Conservation (phyloP, 1,140 invertebrate genomes). For the Pseudomyrmex cubaensis region DNA sequence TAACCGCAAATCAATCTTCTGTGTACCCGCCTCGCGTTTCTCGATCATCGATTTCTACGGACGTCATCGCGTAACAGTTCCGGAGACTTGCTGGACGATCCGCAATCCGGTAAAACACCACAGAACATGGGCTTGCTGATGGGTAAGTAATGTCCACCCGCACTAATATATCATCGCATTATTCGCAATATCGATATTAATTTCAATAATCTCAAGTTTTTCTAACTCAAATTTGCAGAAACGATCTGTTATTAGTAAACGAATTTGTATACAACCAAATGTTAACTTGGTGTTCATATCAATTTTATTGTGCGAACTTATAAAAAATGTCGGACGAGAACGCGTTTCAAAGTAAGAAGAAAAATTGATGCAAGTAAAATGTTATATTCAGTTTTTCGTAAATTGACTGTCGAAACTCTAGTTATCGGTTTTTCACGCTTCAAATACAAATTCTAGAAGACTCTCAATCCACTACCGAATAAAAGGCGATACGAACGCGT, state of each 20-base stretch:
- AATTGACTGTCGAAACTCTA: not conserved
- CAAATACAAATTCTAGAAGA: slow-evolving; percentile 34
- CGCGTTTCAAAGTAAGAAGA: not conserved
- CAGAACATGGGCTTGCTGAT: slow-evolving; percentile 83
- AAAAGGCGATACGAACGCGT: not conserved
- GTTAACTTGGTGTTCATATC: no score
- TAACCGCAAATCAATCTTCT: slow-evolving; percentile 45
- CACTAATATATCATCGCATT: slow-evolving; percentile 5
- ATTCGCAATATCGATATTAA: not conserved
- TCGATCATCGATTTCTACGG: slow-evolving; percentile 71
- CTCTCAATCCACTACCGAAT: not conserved
- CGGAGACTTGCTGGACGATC: slow-evolving; percentile 85
- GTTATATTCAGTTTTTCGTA: slow-evolving; percentile 7
- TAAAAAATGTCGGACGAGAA: not conserved
- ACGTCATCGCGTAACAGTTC: slow-evolving; percentile 80
- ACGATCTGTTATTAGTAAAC: not conserved
- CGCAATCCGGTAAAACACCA: slow-evolving; percentile 81
- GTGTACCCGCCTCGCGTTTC: slow-evolving; percentile 2
- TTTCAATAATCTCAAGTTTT: slow-evolving; percentile 8
- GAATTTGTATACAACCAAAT: not conserved
- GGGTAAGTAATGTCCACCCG: slow-evolving; percentile 77
- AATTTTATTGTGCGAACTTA: not conserved
- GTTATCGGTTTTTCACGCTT: slow-evolving; percentile 10
- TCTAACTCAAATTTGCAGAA: not conserved
- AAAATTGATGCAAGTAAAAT: slow-evolving; percentile 19